Evolutionary conservation across 2,797 vertebrate species (phyloP), one percentile per base, ranked within the genome.

Genomic region (Muraenolepis orangiensis): DNA sequence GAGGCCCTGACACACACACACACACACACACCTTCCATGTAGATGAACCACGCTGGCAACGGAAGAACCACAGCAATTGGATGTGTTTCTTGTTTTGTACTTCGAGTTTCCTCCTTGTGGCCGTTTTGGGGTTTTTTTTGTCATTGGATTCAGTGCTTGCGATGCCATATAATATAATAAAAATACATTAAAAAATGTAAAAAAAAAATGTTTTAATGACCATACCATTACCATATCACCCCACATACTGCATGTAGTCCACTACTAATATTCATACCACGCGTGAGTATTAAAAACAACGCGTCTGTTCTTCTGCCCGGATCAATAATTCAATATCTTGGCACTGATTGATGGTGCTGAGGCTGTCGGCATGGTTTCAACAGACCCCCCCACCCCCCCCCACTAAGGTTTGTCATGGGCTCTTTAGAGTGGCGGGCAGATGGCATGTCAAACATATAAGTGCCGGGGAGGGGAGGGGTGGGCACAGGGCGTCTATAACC

Each of bases 401-500:
- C 51, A n/a, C n/a, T 7, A n/a, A 57, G 51, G 51, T 23, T 23
- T 57, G n/a, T 8, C 6, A 57, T 57, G 20, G 23, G n/a, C 51
- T n/a, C 51, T 57, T 57, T 23, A 57, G 51, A 57, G 51, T n/a
- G n/a, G 20, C 8, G 78, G 14, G 81, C 75, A n/a, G 84, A 20
- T 8, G 84, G 87, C 74, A 88, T 81, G 87, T 76, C 61, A 76
- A 66, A 84, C 79, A 84, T 78, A 89, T 83, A 82, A 82, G 73
- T n/a, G n/a, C n/a, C n/a, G n/a, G n/a, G n/a, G n/a, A n/a, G n/a
- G n/a, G n/a, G n/a, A n/a, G n/a, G n/a, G n/a, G n/a, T n/a, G 82
- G 76, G 69, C 78, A 70, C 72, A 40, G 81, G 80, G 76, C 87
- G 76, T 88, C 87, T 91, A 90, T 88, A 91, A 92, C 84, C 71